These are phyloP conservation scores for Chaetops frenatus DNA, from an alignment of 2,113 vertebrate species.

Conservation along the genomic window DNA sequence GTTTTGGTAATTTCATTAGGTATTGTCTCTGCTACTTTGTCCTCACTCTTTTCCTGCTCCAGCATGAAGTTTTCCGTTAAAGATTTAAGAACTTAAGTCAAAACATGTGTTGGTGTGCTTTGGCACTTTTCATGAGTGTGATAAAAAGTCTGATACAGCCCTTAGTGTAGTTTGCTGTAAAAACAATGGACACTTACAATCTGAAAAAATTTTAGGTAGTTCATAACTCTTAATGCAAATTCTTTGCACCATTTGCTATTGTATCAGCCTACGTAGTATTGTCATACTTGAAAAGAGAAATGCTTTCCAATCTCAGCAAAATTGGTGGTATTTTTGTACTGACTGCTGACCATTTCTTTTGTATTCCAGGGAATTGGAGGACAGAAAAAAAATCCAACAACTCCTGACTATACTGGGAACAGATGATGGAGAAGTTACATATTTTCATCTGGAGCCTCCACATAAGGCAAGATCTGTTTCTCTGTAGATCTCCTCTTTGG, in stretches of 20 bases:
- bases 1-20: background rate
- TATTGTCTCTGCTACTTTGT: background rate
- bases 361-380: conserved; percentile 85
- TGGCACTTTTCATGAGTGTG: background rate
- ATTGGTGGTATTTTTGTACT: background rate
- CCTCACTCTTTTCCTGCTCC: background rate
- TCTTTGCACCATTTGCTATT: background rate
- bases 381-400: conserved; percentile 91
- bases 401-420: conserved; percentile 85
- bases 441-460: conserved; percentile 89
- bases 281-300: background rate
- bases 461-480: conserved; percentile 76
- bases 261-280: background rate
- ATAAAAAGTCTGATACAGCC: background rate
- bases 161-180: background rate
- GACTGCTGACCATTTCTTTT: background rate
- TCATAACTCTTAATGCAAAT: background rate
- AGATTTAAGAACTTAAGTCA: background rate
- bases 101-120: background rate
- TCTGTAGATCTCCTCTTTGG: background rate
- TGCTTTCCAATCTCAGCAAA: background rate
- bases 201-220: background rate
- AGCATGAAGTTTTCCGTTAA: background rate
- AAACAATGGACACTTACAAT: background rate
- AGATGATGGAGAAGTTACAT: conserved; percentile 85